Conservation (phyloP, 2,888 invertebrate species). For the Ceraclea dissimilis region DNA sequence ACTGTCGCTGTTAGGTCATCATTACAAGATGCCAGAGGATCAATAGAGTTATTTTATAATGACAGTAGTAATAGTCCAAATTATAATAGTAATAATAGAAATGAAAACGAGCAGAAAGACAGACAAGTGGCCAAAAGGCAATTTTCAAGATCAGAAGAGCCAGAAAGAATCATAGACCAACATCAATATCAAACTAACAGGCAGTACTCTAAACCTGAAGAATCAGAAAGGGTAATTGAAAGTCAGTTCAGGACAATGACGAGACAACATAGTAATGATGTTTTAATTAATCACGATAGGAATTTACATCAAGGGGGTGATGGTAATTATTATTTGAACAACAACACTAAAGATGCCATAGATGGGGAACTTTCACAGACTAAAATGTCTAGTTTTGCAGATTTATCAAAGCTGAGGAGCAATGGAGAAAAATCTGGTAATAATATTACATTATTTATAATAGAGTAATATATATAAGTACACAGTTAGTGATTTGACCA, state of each 20-base stretch:
- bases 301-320: slow-evolving; percentile 38
- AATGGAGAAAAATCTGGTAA: slow-evolving; percentile 42
- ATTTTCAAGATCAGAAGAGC: slow-evolving; percentile 48
- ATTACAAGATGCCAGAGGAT: slow-evolving; percentile 66
- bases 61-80: slow-evolving; percentile 30
- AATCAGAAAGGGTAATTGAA: slow-evolving; percentile 33
- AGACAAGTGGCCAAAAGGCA: slow-evolving; percentile 30
- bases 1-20: slow-evolving; percentile 66
- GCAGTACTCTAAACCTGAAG: slow-evolving; percentile 53
- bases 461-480: not conserved
- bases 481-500: not conserved
- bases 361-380: slow-evolving; percentile 47
- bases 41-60: slow-evolving; percentile 60
- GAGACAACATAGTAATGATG: slow-evolving; percentile 52
- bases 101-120: slow-evolving; percentile 30
- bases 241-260: slow-evolving; percentile 34
- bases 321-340: slow-evolving; percentile 41
- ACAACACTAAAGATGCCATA: slow-evolving; percentile 45
- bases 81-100: slow-evolving; percentile 13
- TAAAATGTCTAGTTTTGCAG: slow-evolving; percentile 64
- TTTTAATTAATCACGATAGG: slow-evolving; percentile 37
- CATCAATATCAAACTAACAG: slow-evolving; percentile 38
- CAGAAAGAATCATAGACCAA: slow-evolving; percentile 35
- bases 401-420: slow-evolving; percentile 52
- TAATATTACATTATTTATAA: slow-evolving; percentile 5